These are phyloP conservation scores for Hephaestus fuliginosus DNA, from an alignment of 2,797 vertebrate genomes.

Conservation along the genomic window DNA sequence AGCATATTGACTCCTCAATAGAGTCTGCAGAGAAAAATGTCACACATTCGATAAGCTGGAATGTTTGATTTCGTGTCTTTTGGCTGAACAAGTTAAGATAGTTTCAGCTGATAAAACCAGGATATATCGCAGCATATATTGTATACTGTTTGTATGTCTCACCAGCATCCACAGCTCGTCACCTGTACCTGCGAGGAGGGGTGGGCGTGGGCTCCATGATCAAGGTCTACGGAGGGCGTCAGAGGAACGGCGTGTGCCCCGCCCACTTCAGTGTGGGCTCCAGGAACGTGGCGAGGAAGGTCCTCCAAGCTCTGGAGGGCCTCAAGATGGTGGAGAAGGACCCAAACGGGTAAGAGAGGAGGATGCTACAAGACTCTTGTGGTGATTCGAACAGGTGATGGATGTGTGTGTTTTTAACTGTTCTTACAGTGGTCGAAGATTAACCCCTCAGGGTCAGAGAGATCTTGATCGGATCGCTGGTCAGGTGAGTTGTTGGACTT, in stretches of 20 bases:
- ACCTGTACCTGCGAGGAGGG: slow-evolving; percentile 91
- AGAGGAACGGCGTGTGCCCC: slow-evolving; percentile 92
- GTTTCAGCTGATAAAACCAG: slow-evolving; percentile 19
- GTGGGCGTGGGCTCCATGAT: slow-evolving; percentile 93
- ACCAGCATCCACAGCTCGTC: slow-evolving; percentile 90
- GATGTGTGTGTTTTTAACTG: background rate
- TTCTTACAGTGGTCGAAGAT: slow-evolving; percentile 84
- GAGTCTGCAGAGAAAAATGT: slow-evolving; percentile 24
- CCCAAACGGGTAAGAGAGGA: slow-evolving; percentile 89
- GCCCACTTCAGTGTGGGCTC: slow-evolving; percentile 93
- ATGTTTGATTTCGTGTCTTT: slow-evolving; percentile 59
- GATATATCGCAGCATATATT: slow-evolving; percentile 26
- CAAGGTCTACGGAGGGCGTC: slow-evolving; percentile 93
- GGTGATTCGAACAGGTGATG: slow-evolving; percentile 11
- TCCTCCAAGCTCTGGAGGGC: slow-evolving; percentile 91
- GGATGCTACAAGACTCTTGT: background rate
- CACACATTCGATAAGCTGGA: slow-evolving; percentile 54
- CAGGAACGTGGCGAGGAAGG: slow-evolving; percentile 91
- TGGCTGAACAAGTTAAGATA: slow-evolving; percentile 2
- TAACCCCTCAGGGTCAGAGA: slow-evolving; percentile 90
- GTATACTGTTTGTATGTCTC: background rate
- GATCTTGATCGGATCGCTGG: slow-evolving; percentile 91
- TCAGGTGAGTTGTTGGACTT: slow-evolving; percentile 82
- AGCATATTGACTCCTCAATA: slow-evolving; percentile 10
- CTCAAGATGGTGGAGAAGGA: slow-evolving; percentile 96